Conservation (phyloP, 2,888 invertebrate species). For the Steinernema carpocapsae region DNA sequence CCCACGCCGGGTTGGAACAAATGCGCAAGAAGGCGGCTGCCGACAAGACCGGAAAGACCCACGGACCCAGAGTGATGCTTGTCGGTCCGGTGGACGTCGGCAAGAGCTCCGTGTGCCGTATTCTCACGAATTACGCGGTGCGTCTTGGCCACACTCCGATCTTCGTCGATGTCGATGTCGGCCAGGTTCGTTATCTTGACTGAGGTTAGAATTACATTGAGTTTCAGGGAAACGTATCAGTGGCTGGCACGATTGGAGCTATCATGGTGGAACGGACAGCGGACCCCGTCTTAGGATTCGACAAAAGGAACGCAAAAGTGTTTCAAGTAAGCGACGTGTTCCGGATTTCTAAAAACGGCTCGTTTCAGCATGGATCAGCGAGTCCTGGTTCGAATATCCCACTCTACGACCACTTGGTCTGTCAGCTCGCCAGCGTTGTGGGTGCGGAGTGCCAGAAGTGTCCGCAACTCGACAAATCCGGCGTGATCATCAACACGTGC, state of each 20-base stretch:
- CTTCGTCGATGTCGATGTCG: constrained; percentile 92
- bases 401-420: constrained; percentile 83
- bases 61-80: constrained; percentile 60
- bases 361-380: constrained; percentile 82
- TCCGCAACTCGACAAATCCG: constrained; percentile 71
- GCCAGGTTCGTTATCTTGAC: constrained; percentile 74
- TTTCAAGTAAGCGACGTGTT: constrained; percentile 73
- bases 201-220: neutral
- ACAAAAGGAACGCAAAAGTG: constrained; percentile 81
- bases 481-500: constrained; percentile 93
- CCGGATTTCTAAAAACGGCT: too few species aligned
- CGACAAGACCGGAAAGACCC: constrained; percentile 27
- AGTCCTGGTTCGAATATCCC: constrained; percentile 79
- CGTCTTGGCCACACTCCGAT: constrained; percentile 81
- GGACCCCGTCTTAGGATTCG: constrained; percentile 91
- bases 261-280: constrained; percentile 86
- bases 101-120: constrained; percentile 86
- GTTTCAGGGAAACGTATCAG: constrained; percentile 59
- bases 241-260: constrained; percentile 65
- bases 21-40: constrained; percentile 78
- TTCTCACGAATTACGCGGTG: constrained; percentile 92
- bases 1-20: constrained; percentile 91
- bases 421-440: constrained; percentile 83
- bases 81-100: constrained; percentile 89
- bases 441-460: constrained; percentile 80